Evolutionary conservation across 2,113 vertebrate genomes (phyloP), one percentile per base, ranked within the genome.

Genomic region (Salvelinus fontinalis): DNA sequence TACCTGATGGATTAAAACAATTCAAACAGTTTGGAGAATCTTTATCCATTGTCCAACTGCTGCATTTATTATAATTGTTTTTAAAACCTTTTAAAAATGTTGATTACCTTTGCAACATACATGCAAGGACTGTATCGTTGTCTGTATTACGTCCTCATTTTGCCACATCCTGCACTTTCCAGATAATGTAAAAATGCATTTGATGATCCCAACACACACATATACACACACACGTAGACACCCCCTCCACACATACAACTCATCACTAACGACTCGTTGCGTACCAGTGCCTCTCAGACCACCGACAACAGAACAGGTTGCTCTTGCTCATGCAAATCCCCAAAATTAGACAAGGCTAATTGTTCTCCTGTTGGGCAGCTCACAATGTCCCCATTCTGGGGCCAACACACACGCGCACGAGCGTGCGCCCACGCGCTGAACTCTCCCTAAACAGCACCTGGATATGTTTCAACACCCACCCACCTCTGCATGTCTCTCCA

Each of bases 391-490:
- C 81, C 79, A 54, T 70, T 75, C 66, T 27, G 29, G 27, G 66
- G 66, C 66, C 66, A 67, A 67, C 27, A 67, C 34, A 34, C 34
- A 34, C 34, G 18, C 29, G 34, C 66, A 68, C 18, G 71, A 20
- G 29, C 4, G 29, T 3, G 29, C 29, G 29, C 24, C 18, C 29
- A 29, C 18, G 64, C 7, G 64, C 51, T 24, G 74, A 70, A 22
- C 81, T 89, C 67, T 84, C 71, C 74, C 84, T 59, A 74, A 77
- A 79, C 82, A 71, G 54, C 86, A 89, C 85, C 84, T 90, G 87
- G 70, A 49, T 70, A 74, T 13, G 49, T 51, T 51, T 48, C 75
- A 12, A 39, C 84, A 77, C 83, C 81, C 79, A 75, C 78, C 81
- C 12, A 51, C 49, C 49, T 13, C 49, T 1, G 13, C 83, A 70